Percentiles rank a stretch among this genome's conserved stretches.
These are phyloP conservation scores for Lumbricus terrestris DNA, from an alignment of 2,888 invertebrate species.

Conservation along the genomic window DNA sequence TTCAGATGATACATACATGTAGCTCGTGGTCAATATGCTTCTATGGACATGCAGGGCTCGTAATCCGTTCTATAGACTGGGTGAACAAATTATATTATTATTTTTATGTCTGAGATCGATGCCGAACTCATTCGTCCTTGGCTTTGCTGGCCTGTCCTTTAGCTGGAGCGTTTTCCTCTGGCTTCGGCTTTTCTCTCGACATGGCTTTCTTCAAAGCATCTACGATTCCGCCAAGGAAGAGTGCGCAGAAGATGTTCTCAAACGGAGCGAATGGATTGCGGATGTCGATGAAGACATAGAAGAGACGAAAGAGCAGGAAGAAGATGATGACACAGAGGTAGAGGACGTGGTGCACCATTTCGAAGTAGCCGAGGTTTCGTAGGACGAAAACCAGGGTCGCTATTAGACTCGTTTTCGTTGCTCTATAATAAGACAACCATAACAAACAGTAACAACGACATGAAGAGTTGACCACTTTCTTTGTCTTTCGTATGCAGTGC, in stretches of 20 bases:
- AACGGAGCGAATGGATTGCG: constrained; percentile 98
- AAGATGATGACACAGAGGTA: constrained; percentile 88
- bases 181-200: constrained; percentile 59
- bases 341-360: constrained; percentile 92
- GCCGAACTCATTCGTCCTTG: not conserved
- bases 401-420: constrained; percentile 91
- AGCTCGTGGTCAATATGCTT: not conserved
- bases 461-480: not conserved
- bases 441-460: no score
- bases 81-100: not conserved
- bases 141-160: not conserved
- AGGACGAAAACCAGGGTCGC: constrained; percentile 93
- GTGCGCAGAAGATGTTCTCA: constrained; percentile 93
- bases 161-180: constrained; percentile 17
- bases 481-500: not conserved
- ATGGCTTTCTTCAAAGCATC: constrained; percentile 89
- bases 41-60: not conserved
- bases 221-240: constrained; percentile 89
- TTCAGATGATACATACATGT: not conserved
- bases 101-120: not conserved
- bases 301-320: constrained; percentile 86
- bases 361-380: constrained; percentile 93
- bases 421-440: not conserved
- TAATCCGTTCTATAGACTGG: not conserved
- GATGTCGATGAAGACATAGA: constrained; percentile 91